phyloP scores from a whole-genome alignment of 1,140 invertebrate genomes.

The Homalodisca vitripennis region DNA sequence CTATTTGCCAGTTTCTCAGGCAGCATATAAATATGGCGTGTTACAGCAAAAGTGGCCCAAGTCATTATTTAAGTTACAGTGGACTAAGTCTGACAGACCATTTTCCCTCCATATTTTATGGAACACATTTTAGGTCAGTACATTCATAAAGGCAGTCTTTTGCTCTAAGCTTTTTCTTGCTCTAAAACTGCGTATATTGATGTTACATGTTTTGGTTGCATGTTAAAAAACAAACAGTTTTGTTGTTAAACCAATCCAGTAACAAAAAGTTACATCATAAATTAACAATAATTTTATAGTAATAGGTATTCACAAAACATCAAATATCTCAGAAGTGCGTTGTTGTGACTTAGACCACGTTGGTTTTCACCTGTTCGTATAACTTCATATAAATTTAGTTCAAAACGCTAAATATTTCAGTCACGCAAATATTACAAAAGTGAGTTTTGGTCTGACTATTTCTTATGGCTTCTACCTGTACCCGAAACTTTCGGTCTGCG shows the following conservation, averaged over 20 bases:
- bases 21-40: background rate
- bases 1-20: conserved; percentile 1
- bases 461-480: no score
- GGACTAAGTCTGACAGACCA: conserved; percentile 11
- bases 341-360: background rate
- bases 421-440: no score
- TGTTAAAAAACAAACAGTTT: background rate
- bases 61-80: background rate
- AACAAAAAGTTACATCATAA: background rate
- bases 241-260: background rate
- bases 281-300: background rate
- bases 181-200: conserved; percentile 8
- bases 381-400: no score
- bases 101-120: conserved; percentile 4
- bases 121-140: background rate
- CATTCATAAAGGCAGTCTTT: background rate
- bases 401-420: no score
- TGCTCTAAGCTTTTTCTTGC: background rate
- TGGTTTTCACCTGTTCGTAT: background rate
- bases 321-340: background rate
- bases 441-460: no score
- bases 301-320: background rate
- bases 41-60: conserved; percentile 13
- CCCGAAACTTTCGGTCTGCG: no score
- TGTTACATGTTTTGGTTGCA: conserved; percentile 6